These are phyloP conservation scores for Scortum barcoo DNA, from an alignment of 2,113 vertebrate species.

Conservation along the genomic window DNA sequence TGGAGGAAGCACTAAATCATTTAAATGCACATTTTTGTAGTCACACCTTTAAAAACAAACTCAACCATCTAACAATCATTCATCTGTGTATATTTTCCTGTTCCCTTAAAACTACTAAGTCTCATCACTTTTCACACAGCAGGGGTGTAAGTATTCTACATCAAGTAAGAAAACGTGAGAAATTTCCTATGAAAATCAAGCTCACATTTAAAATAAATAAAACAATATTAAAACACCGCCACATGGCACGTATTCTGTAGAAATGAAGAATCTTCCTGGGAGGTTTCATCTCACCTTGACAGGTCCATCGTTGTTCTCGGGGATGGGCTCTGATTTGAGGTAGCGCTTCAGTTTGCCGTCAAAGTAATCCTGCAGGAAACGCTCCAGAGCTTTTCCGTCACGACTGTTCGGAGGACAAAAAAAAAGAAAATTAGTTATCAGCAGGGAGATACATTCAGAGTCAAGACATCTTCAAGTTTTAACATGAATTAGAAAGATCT, in stretches of 20 bases:
- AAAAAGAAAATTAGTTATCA: background rate
- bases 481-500: background rate
- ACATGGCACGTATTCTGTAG: background rate
- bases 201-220: background rate
- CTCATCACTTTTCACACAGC: background rate
- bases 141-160: background rate
- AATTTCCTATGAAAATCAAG: background rate
- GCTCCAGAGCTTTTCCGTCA: constrained; percentile 94
- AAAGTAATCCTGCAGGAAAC: constrained; percentile 94
- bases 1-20: no score
- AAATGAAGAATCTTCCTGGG: background rate
- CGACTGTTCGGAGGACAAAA: constrained; percentile 82
- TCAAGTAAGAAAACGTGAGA: background rate
- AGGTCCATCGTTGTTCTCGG: constrained; percentile 94
- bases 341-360: constrained; percentile 94
- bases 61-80: no score
- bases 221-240: background rate
- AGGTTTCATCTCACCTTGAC: constrained; percentile 89
- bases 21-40: no score
- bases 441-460: background rate
- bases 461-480: background rate
- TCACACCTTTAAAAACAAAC: no score
- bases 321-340: constrained; percentile 94
- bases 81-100: no score
- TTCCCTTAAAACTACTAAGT: background rate